Base-by-base conservation (phyloP, 2,797 vertebrate species). In the Liasis olivaceus region DNA sequence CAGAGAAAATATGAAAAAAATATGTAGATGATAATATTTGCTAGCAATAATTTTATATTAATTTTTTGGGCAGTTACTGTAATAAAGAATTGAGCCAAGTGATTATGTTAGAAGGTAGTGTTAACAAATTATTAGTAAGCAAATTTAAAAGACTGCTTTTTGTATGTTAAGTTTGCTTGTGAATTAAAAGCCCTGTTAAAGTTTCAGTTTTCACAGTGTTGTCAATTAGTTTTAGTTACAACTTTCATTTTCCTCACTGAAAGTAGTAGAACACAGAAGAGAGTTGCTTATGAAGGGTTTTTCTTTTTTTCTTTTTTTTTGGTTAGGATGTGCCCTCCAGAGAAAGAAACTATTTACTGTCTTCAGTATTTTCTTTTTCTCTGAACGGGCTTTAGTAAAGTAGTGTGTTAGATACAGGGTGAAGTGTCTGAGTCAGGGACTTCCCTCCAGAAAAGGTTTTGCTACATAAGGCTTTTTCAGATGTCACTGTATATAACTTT, bases 401-500 rank as follows among this genome's bases (percentile, higher is more conserved):
- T 81, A 47, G 9, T 89, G 11, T 90, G n/a, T 81, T 62, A 66
- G 81, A 72, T 66, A 72, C 24, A 88, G 62, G 72, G 31, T 64
- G 0, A 84, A 15, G 89, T 64, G 63, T 26, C 14, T 8, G 69
- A 20, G 14, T 66, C 90, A 63, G 9, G 8, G 89, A 93, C 15
- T 89, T 63, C 59, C 26, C 47, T 14, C 4, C 14, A 0, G 62
- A 81, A 91, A 59, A 2, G n/a, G 0, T 87, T 60, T 90, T 92
- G 62, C 92, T 91, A 42, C 81, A 81, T 58, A 0, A 54, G 0
- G 0, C 4, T 24, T 72, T 66, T 72, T 47, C 14, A 92, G 93
- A 89, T 91, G 91, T 85, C 92, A 7, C 42, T 81, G n/a, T 72
- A 20, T 3, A 15, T 92, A 89, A 89, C 88, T 69, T 58, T 91